Evolutionary conservation across 2,888 invertebrate species (phyloP).

Genomic region (Entomobrya multifasciata): DNA sequence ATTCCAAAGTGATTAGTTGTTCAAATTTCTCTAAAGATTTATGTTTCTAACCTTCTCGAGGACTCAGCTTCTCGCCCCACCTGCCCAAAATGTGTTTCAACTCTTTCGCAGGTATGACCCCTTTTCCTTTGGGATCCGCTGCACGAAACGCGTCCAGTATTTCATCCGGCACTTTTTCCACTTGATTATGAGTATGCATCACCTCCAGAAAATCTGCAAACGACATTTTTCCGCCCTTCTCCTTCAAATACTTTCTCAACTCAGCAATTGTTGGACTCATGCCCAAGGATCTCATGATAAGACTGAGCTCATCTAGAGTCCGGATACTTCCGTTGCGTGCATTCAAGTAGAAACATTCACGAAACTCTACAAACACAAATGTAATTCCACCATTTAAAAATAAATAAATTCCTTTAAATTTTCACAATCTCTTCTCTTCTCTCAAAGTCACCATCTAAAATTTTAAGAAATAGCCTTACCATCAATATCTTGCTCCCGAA

Average conservation of each 20-base stretch:
- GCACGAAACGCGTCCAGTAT: conserved; percentile 94
- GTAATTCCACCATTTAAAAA: neutral
- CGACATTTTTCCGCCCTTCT: conserved; percentile 92
- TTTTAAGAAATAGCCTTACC: conserved; percentile 84
- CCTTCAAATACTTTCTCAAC: conserved; percentile 90
- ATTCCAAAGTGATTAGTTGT: too few relatives aligned
- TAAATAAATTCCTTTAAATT: neutral
- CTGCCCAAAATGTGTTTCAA: conserved; percentile 91
- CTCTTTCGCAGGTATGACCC: conserved; percentile 89
- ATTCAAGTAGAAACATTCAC: conserved; percentile 97
- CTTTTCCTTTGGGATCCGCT: conserved; percentile 88
- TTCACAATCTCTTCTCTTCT: too few relatives aligned
- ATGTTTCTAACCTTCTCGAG: conserved; percentile 86
- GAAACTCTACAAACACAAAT: conserved; percentile 87
- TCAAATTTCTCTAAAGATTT: too few relatives aligned
- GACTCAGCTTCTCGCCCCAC: conserved; percentile 93
- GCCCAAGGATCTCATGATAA: conserved; percentile 96
- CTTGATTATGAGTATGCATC: conserved; percentile 92
- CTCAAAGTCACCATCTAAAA: too few relatives aligned
- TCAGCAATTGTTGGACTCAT: conserved; percentile 97
- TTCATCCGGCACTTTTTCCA: conserved; percentile 91
- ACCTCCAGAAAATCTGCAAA: conserved; percentile 98
- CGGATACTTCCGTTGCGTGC: conserved; percentile 92
- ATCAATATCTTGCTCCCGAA: conserved; percentile 96
- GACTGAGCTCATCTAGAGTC: conserved; percentile 93